These are phyloP conservation scores for Phalangium opilio DNA, from an alignment of 2,888 invertebrate species.

Conservation along the genomic window DNA sequence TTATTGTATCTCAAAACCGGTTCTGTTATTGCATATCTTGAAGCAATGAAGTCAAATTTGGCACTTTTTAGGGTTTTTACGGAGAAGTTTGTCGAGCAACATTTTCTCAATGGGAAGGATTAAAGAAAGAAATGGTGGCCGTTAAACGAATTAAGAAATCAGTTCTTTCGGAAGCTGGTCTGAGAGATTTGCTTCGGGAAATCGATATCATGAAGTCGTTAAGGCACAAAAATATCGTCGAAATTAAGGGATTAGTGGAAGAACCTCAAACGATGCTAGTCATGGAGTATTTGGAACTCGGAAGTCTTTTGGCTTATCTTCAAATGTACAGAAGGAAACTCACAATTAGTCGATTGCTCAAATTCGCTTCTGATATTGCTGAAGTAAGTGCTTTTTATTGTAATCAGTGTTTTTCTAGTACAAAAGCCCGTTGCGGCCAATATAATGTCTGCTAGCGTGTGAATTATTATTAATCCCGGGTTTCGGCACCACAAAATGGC, in stretches of 20 bases:
- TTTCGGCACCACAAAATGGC: too few species aligned
- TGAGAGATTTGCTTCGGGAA: slow-evolving; percentile 63
- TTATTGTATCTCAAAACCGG: too few species aligned
- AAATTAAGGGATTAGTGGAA: slow-evolving; percentile 63
- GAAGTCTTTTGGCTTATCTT: slow-evolving; percentile 65
- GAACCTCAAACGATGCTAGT: slow-evolving; percentile 58
- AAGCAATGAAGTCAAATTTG: too few species aligned
- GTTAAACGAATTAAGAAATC: slow-evolving; percentile 45
- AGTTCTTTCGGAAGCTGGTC: slow-evolving; percentile 6
- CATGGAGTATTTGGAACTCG: slow-evolving; percentile 75
- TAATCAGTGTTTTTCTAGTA: too few species aligned
- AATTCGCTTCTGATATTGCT: slow-evolving; percentile 67
- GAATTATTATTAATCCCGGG: too few species aligned
- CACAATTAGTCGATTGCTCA: slow-evolving; percentile 45
- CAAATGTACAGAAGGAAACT: slow-evolving; percentile 42
- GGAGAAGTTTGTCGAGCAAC: slow-evolving; percentile 66
- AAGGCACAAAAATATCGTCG: slow-evolving; percentile 72
- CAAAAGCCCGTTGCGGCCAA: too few species aligned
- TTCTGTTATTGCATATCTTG: too few species aligned
- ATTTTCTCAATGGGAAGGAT: slow-evolving; percentile 22
- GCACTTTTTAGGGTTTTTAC: slow-evolving; percentile 52
- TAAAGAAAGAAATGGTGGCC: slow-evolving; percentile 43
- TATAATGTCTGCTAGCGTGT: too few species aligned
- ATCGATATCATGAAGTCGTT: slow-evolving; percentile 72
- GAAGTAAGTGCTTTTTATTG: too few species aligned